Evolutionary conservation across 2,113 vertebrate species (phyloP).

Genomic region (Astur gentilis): DNA sequence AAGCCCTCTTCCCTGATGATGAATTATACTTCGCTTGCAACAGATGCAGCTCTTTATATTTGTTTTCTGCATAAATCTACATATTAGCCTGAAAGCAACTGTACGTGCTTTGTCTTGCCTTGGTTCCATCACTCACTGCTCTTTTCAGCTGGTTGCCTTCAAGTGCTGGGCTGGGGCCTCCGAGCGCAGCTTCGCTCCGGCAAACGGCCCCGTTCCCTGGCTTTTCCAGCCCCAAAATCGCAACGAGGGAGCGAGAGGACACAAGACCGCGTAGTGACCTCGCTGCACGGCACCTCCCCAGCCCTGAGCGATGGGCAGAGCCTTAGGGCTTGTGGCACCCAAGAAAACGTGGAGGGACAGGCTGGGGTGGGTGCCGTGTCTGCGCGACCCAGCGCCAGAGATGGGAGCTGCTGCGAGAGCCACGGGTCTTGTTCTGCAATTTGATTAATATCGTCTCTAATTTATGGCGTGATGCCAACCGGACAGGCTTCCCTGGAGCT

Average conservation of each 20-base stretch:
- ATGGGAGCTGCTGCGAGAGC: not conserved
- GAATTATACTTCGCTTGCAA: slow-evolving; percentile 19
- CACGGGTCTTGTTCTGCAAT: not conserved
- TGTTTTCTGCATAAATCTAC: slow-evolving; percentile 63
- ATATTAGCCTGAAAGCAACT: slow-evolving; percentile 37
- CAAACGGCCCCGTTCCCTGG: not conserved
- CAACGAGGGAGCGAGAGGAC: rapidly evolving
- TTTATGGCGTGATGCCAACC: not conserved
- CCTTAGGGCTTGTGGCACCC: not conserved
- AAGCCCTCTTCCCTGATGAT: slow-evolving; percentile 37
- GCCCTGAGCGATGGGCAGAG: rapidly evolving
- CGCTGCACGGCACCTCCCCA: not conserved
- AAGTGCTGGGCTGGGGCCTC: not conserved
- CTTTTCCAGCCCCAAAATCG: not conserved
- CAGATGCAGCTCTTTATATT: slow-evolving; percentile 59
- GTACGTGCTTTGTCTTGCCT: not conserved
- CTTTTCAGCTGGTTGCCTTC: not conserved
- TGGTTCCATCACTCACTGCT: not conserved
- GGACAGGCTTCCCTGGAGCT: not conserved
- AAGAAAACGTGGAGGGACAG: not conserved
- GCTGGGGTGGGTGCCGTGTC: not conserved
- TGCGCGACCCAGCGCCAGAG: rapidly evolving
- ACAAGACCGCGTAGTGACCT: rapidly evolving
- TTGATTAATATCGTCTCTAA: not conserved
- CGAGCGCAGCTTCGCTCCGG: not conserved